A percentile compares a stretch with the other conserved stretches of the same genome.
Evolutionary conservation across 2,797 vertebrate species (phyloP).

Genomic region (Microctenopoma stevenorrisi): DNA sequence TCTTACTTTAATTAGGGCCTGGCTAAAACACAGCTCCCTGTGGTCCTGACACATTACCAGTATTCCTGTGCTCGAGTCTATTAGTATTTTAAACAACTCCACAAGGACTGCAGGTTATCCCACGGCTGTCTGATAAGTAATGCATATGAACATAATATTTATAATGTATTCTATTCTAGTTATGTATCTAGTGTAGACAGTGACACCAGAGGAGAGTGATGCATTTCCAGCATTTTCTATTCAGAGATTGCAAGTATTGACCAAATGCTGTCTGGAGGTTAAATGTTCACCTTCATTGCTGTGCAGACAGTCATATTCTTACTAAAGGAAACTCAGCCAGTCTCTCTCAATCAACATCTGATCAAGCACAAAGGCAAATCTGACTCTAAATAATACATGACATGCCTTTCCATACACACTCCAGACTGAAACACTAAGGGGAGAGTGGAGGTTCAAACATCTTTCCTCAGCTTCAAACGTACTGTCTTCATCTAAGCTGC

Average conservation of each 20-base stretch:
- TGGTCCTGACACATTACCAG: conserved; percentile 80
- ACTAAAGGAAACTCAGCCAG: conserved; percentile 45
- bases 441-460: conserved; percentile 72
- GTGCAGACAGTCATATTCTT: conserved; percentile 41
- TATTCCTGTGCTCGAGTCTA: conserved; percentile 56
- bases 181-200: conserved; percentile 5
- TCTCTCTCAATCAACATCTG: conserved; percentile 75
- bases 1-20: conserved; percentile 90
- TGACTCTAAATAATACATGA: conserved; percentile 82
- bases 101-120: conserved; percentile 45
- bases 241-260: conserved; percentile 31
- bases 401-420: conserved; percentile 67
- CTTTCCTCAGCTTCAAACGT: conserved; percentile 69
- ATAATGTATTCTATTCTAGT: conserved; percentile 29
- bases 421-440: conserved; percentile 65
- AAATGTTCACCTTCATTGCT: conserved; percentile 60
- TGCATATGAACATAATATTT: conserved; percentile 18
- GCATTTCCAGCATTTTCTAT: conserved; percentile 24
- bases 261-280: conserved; percentile 32
- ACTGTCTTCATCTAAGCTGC: conserved; percentile 61
- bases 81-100: conserved; percentile 56
- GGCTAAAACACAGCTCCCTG: conserved; percentile 88
- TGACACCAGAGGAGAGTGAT: conserved; percentile 3
- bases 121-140: conserved; percentile 38
- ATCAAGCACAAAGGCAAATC: conserved; percentile 78